Evolutionary conservation across 2,797 vertebrate genomes (phyloP), one percentile per base, ranked within the genome.

Genomic region (Microctenopoma lineatum): DNA sequence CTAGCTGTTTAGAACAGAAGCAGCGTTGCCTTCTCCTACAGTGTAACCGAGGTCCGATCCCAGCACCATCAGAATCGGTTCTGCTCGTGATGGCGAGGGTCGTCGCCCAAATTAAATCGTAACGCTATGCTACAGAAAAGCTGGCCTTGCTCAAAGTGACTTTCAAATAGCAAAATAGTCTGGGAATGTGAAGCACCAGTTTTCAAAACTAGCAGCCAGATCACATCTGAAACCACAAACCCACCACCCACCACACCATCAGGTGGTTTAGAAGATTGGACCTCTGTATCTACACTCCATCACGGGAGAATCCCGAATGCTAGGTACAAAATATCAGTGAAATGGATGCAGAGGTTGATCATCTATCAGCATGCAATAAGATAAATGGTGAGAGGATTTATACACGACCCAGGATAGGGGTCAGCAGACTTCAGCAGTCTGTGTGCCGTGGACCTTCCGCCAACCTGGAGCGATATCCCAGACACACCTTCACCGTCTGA

Each of bases 341-440:
- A 55, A 71, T 82, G 79, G 70, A 85, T 65, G 89, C 69, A 53
- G 84, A 79, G 61, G 69, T 85, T 80, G 74, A 70, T 86, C 82
- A 65, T 79, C 87, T 90, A 87, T 74, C 73, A 79, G 89, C 92
- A 92, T 92, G 92, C 92, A 89, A 71, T 60, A 88, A 89, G 85
- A 77, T 91, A 90, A 90, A 89, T 77, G 74, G 68, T 63, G 83
- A 76, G 74, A 81, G 84, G 85, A 81, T 85, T 82, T 89, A 66
- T 82, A 90, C 87, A 89, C 16, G 75, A 78, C 62, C 81, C 74
- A 3, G 75, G 51, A 54, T 16, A 2, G 27, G 73, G 81, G 77
- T 74, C 79, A 70, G 79, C 83, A 68, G 77, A 72, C 73, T 77
- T 74, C 65, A 75, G 78, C 77, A 81, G 87, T 89, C 78, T 68